phyloP scores from a whole-genome alignment of 2,113 vertebrate genomes.

The Entomyzon cyanotis region DNA sequence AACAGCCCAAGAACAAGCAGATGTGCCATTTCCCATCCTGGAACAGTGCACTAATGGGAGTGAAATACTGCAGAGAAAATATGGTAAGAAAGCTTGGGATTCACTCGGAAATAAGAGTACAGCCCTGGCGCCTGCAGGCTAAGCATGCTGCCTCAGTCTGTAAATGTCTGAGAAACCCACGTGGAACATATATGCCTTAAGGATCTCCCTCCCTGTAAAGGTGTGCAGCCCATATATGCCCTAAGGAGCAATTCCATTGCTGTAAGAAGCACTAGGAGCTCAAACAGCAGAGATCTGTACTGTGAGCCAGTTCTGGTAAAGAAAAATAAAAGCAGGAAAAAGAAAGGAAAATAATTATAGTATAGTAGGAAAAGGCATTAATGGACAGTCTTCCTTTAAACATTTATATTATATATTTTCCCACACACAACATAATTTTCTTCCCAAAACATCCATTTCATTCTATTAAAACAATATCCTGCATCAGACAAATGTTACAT shows the following conservation, averaged over 20 bases:
- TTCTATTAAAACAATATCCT: neutral
- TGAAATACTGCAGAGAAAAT: neutral
- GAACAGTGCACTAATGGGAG: neutral
- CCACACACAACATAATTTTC: neutral
- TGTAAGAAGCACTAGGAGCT: neutral
- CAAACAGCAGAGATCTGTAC: neutral
- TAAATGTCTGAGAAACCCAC: neutral
- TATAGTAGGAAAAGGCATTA: neutral
- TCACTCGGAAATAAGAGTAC: neutral
- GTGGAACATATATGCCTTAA: neutral
- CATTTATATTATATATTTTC: neutral
- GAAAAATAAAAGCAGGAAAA: fast-evolving
- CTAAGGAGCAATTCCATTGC: neutral
- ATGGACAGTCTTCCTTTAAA: neutral
- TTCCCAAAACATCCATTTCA: neutral
- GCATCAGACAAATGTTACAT: neutral
- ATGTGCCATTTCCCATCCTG: neutral
- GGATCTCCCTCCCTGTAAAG: neutral
- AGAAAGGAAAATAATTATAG: neutral
- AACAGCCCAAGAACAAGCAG: neutral
- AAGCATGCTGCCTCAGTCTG: neutral
- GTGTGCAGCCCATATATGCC: neutral
- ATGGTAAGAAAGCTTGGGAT: neutral
- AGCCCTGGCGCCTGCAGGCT: neutral
- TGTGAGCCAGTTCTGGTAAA: neutral